A percentile compares a stretch with the other conserved stretches of the same genome.
Conservation (phyloP, 2,113 vertebrate species). For the Caranx melampygus region DNA sequence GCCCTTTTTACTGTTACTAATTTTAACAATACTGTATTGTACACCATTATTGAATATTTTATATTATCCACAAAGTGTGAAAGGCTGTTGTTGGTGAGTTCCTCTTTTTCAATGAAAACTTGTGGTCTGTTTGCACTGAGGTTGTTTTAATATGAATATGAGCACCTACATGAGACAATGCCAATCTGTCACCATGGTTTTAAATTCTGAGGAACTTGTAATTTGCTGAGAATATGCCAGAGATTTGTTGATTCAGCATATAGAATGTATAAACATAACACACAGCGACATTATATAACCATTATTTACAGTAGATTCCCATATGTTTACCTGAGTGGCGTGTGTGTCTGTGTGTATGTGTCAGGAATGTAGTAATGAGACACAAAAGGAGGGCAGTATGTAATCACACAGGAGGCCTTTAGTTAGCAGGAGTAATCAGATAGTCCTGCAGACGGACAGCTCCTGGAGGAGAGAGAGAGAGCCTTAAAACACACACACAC, state of each 20-base stretch:
- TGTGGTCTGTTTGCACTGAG: neutral
- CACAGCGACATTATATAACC: neutral
- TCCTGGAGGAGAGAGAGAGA: constrained; percentile 64
- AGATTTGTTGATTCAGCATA: neutral
- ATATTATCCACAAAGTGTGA: no score
- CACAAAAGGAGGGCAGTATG: constrained; percentile 64
- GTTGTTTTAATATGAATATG: neutral
- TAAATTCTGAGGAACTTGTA: neutral
- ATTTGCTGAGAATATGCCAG: neutral
- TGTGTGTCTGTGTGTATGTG: constrained; percentile 47
- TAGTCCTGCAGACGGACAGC: constrained; percentile 75
- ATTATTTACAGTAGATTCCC: neutral
- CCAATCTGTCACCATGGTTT: neutral
- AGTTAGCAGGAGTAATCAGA: constrained; percentile 78
- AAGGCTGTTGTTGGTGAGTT: no score
- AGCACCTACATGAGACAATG: neutral
- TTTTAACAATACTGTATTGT: no score
- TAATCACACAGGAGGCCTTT: constrained; percentile 76
- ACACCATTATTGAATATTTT: no score
- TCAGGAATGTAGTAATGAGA: constrained; percentile 74
- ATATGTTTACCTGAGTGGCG: constrained; percentile 36
- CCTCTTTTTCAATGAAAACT: no score
- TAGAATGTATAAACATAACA: neutral
- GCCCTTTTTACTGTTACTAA: no score
- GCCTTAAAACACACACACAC: constrained; percentile 68